Evolutionary conservation across 2,113 vertebrate genomes (phyloP).

Genomic region (Orycteropus afer): DNA sequence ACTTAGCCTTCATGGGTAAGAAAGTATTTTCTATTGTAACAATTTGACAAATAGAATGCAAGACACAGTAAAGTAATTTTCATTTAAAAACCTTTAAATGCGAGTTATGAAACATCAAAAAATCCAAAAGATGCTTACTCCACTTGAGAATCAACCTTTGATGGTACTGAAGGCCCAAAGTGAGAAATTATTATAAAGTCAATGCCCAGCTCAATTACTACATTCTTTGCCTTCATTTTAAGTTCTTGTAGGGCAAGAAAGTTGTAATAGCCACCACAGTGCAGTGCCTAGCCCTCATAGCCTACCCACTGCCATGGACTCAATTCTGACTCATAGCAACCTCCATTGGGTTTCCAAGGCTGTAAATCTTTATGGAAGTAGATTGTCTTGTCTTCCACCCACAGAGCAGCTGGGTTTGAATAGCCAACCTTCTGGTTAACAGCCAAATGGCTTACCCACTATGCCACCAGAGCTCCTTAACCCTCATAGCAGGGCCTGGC

Average conservation of each 20-base stretch:
- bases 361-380: too few relatives aligned
- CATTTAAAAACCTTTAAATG: neutral
- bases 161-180: neutral
- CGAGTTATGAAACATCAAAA: neutral
- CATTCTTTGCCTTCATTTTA: neutral
- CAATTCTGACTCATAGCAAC: too few relatives aligned
- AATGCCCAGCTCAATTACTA: neutral
- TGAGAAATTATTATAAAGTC: neutral
- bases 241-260: neutral
- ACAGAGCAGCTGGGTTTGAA: too few relatives aligned
- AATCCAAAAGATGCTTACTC: neutral
- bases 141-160: neutral
- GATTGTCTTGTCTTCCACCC: too few relatives aligned
- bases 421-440: too few relatives aligned
- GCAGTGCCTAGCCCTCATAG: neutral
- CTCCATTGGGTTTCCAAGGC: too few relatives aligned
- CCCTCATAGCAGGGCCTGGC: neutral
- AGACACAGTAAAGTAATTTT: neutral
- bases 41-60: neutral
- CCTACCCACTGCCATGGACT: too few relatives aligned
- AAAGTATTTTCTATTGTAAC: neutral
- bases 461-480: too few relatives aligned
- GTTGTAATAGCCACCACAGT: neutral
- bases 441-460: too few relatives aligned
- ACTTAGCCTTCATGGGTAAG: neutral